phyloP scores from a whole-genome alignment of 2,113 vertebrate species.

The Sakesphorus luctuosus region DNA sequence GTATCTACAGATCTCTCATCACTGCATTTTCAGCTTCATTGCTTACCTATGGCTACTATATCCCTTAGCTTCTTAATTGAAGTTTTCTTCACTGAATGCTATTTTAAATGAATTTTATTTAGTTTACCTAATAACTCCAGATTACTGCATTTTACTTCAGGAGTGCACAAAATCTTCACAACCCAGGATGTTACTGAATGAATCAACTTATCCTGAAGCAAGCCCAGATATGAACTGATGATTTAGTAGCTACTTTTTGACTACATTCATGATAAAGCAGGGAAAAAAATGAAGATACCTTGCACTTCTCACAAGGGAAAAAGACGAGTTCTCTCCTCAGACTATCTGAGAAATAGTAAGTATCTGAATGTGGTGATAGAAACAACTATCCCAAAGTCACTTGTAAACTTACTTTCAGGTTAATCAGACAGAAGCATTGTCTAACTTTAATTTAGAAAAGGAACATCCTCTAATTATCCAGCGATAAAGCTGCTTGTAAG shows the following conservation, averaged over 20 bases:
- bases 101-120: not conserved
- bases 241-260: not conserved
- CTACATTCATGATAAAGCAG: not conserved
- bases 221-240: not conserved
- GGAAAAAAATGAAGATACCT: not conserved
- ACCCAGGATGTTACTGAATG: not conserved
- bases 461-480: not conserved
- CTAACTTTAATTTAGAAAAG: not conserved
- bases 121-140: not conserved
- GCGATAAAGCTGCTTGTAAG: not conserved
- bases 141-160: not conserved
- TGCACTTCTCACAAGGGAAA: not conserved
- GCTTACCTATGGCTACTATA: not conserved
- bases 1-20: not conserved
- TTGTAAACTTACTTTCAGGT: not conserved
- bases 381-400: not conserved
- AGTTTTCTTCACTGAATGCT: not conserved
- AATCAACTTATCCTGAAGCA: not conserved
- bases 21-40: not conserved
- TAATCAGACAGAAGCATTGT: not conserved
- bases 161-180: not conserved
- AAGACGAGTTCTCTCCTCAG: not conserved
- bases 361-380: not conserved
- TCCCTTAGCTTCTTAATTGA: conserved; percentile 29
- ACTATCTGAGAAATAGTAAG: not conserved